Evolutionary conservation across 2,888 invertebrate genomes (phyloP).

Genomic region (Amphiduros pacificus): DNA sequence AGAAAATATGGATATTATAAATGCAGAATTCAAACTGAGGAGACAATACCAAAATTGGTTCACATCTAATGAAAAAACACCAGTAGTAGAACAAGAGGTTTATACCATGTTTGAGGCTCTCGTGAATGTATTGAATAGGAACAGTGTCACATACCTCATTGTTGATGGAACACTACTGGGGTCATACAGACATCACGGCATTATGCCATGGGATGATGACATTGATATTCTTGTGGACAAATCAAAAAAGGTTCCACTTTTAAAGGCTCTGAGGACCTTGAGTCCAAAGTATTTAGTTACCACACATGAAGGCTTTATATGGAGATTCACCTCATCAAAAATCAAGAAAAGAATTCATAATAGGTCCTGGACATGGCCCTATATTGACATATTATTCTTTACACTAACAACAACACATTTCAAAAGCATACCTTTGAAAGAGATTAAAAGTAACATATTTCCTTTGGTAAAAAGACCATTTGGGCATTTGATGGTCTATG

Average conservation of each 20-base stretch:
- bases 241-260: not conserved
- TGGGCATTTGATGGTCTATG: not conserved
- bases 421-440: not conserved
- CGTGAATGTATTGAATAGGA: not conserved
- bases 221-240: not conserved
- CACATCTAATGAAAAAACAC: too few species aligned
- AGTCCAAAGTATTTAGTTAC: not conserved
- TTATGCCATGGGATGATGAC: conserved; percentile 9
- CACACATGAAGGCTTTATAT: not conserved
- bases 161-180: not conserved
- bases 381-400: not conserved
- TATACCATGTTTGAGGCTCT: not conserved
- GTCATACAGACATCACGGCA: conserved; percentile 1
- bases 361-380: not conserved
- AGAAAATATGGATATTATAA: too few species aligned
- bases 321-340: not conserved
- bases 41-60: too few species aligned
- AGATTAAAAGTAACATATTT: not conserved
- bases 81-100: too few species aligned
- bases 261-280: not conserved
- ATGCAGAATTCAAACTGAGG: too few species aligned
- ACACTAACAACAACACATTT: not conserved
- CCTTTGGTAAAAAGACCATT: not conserved
- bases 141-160: not conserved
- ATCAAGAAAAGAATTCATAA: not conserved